Evolutionary conservation across 2,888 invertebrate genomes (phyloP).

Genomic region (Ochlodes sylvanus): DNA sequence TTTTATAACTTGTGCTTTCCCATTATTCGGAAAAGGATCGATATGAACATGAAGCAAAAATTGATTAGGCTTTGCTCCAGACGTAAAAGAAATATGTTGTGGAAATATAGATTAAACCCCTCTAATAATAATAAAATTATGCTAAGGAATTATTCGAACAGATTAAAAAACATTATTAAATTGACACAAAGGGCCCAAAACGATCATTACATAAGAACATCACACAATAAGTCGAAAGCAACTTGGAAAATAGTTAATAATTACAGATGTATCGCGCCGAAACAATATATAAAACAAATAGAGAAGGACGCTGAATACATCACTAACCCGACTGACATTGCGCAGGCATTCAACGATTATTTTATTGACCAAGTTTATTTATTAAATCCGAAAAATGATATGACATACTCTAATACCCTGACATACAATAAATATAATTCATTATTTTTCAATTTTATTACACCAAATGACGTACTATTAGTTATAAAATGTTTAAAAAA

Average conservation of each 20-base stretch:
- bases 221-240: constrained; percentile 4
- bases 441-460: constrained; percentile 6
- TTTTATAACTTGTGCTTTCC: constrained; percentile 23
- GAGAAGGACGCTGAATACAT: background rate
- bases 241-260: background rate
- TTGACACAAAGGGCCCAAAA: constrained; percentile 10
- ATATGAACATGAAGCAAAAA: background rate
- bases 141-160: constrained; percentile 1
- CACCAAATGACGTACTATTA: background rate
- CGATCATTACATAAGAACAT: constrained; percentile 4
- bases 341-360: constrained; percentile 2
- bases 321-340: constrained; percentile 2
- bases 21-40: background rate
- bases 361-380: constrained; percentile 11
- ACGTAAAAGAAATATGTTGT: constrained; percentile 13
- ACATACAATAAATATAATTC: constrained; percentile 11
- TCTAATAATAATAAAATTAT: constrained; percentile 1
- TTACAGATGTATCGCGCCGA: background rate
- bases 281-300: constrained; percentile 10
- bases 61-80: constrained; percentile 18
- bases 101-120: constrained; percentile 17
- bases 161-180: constrained; percentile 18
- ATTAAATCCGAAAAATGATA: background rate
- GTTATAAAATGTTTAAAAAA: constrained; percentile 10
- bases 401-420: background rate